Conservation (phyloP, 2,888 invertebrate genomes). For the Heliconius ethilla region DNA sequence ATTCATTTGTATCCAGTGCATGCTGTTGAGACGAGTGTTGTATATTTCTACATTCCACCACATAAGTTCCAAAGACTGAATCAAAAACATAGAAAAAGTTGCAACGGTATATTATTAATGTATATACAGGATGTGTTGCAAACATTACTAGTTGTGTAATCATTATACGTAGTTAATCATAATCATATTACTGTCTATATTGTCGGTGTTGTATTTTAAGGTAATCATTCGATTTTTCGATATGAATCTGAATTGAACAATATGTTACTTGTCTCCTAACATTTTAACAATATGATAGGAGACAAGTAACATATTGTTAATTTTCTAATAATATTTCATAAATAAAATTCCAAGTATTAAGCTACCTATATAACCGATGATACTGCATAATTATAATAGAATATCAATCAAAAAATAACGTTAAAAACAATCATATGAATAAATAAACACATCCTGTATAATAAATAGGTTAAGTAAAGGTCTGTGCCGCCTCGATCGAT, state of each 20-base stretch:
- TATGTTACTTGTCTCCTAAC: too few species aligned
- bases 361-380: background rate
- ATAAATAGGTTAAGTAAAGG: constrained; percentile 44
- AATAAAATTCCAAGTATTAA: background rate
- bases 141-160: constrained; percentile 38
- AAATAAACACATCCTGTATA: constrained; percentile 42
- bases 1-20: constrained; percentile 41
- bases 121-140: constrained; percentile 45
- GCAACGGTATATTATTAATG: constrained; percentile 42
- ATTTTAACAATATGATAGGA: too few species aligned
- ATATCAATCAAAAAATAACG: background rate
- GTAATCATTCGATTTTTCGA: background rate
- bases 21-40: constrained; percentile 46
- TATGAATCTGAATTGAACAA: background rate
- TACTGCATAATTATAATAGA: background rate
- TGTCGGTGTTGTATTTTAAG: constrained; percentile 7
- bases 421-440: background rate
- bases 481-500: constrained; percentile 45
- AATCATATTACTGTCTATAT: background rate
- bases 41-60: constrained; percentile 54
- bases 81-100: constrained; percentile 45
- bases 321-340: too few species aligned
- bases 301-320: too few species aligned
- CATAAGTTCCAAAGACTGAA: constrained; percentile 62
- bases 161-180: constrained; percentile 3